Percentiles rank a stretch among this genome's conserved stretches.
Evolutionary conservation across 1,140 invertebrate species (phyloP).

Genomic region (Anadara kagoshimensis): DNA sequence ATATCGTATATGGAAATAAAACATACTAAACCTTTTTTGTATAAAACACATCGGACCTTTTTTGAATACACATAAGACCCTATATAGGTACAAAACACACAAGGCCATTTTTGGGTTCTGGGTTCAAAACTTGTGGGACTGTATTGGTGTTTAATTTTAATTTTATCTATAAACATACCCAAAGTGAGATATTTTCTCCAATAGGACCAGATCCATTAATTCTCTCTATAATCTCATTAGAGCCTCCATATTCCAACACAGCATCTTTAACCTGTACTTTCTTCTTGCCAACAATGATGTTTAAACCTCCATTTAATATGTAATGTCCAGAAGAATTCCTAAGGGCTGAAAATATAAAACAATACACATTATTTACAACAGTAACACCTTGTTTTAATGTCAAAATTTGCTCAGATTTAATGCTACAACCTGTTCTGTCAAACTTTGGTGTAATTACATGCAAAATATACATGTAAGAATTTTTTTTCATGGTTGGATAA

Average conservation of each 20-base stretch:
- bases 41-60: no score
- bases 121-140: neutral
- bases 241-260: slow-evolving; percentile 88
- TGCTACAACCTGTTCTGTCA: no score
- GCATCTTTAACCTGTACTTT: slow-evolving; percentile 82
- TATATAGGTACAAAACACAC: no score
- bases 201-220: slow-evolving; percentile 86
- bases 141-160: neutral
- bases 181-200: slow-evolving; percentile 82
- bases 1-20: no score
- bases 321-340: slow-evolving; percentile 79
- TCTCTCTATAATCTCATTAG: slow-evolving; percentile 81
- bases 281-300: slow-evolving; percentile 82
- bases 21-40: no score
- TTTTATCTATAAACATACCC: slow-evolving; percentile 72
- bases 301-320: slow-evolving; percentile 87
- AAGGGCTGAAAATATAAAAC: slow-evolving; percentile 77
- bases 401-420: no score
- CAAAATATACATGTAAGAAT: no score
- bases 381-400: no score
- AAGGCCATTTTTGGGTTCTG: neutral
- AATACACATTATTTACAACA: no score
- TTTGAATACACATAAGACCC: no score
- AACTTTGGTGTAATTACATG: no score
- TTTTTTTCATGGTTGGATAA: neutral